Conservation (phyloP, 2,113 vertebrate species). For the Chaenocephalus aceratus region DNA sequence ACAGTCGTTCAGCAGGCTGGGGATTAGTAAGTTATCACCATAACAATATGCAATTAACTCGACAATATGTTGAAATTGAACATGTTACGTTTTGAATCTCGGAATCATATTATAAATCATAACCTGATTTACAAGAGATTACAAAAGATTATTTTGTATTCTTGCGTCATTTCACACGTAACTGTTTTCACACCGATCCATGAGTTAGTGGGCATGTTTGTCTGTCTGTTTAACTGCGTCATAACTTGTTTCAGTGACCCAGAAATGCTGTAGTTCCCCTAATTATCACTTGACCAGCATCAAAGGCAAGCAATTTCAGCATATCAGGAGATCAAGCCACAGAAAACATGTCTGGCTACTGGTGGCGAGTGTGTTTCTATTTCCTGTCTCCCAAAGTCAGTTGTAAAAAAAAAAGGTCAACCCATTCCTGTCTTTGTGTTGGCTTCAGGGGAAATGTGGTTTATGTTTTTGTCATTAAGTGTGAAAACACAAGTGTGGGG, state of each 20-base stretch:
- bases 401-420: constrained; percentile 48
- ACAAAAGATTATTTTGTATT: neutral
- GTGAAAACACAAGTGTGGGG: constrained; percentile 75
- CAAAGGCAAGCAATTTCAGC: constrained; percentile 26
- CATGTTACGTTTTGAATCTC: neutral
- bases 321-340: constrained; percentile 20
- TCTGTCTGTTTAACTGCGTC: constrained; percentile 44
- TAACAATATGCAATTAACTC: constrained; percentile 37
- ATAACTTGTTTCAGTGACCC: constrained; percentile 51
- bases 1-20: constrained; percentile 14
- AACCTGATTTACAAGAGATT: neutral
- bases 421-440: constrained; percentile 50
- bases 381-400: constrained; percentile 49
- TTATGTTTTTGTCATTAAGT: constrained; percentile 72
- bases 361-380: neutral
- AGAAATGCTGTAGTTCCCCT: constrained; percentile 57
- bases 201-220: constrained; percentile 15
- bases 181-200: constrained; percentile 14
- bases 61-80: constrained; percentile 16
- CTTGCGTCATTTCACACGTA: neutral
- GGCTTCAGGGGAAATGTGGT: constrained; percentile 66
- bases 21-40: constrained; percentile 52
- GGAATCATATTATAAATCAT: neutral
- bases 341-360: constrained; percentile 4
- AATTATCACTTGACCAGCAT: constrained; percentile 44